A percentile compares a stretch with the other conserved stretches of the same genome.
Evolutionary conservation across 2,113 vertebrate genomes (phyloP).

Genomic region (Brachypteracias leptosomus): DNA sequence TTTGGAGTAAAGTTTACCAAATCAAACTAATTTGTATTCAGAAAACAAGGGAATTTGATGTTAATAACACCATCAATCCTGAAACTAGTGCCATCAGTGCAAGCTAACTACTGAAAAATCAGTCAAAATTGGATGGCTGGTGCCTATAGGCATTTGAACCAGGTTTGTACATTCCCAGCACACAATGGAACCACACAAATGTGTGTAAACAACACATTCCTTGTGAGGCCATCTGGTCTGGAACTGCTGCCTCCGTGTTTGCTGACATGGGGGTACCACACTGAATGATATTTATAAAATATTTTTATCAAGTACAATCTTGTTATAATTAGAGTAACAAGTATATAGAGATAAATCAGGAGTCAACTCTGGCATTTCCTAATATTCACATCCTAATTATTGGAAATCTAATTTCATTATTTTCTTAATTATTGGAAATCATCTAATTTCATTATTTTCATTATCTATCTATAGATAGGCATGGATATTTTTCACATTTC

Average conservation of each 20-base stretch:
- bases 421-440: background rate
- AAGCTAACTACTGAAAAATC: background rate
- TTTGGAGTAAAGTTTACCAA: background rate
- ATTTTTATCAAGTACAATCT: slow-evolving; percentile 34
- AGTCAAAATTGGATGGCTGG: background rate
- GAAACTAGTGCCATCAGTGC: background rate
- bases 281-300: slow-evolving; percentile 30
- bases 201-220: slow-evolving; percentile 11
- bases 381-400: background rate
- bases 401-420: background rate
- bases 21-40: background rate
- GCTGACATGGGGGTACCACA: background rate
- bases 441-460: too few relatives aligned
- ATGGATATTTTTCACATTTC: background rate
- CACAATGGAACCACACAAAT: background rate
- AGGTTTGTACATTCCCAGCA: background rate
- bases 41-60: background rate
- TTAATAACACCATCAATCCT: background rate
- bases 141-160: background rate
- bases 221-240: slow-evolving; percentile 13
- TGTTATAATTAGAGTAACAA: background rate
- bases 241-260: slow-evolving; percentile 8
- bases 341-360: background rate
- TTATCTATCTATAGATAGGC: too few relatives aligned
- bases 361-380: background rate